phyloP scores from a whole-genome alignment of 2,113 vertebrate species.

The Narcine bancroftii region DNA sequence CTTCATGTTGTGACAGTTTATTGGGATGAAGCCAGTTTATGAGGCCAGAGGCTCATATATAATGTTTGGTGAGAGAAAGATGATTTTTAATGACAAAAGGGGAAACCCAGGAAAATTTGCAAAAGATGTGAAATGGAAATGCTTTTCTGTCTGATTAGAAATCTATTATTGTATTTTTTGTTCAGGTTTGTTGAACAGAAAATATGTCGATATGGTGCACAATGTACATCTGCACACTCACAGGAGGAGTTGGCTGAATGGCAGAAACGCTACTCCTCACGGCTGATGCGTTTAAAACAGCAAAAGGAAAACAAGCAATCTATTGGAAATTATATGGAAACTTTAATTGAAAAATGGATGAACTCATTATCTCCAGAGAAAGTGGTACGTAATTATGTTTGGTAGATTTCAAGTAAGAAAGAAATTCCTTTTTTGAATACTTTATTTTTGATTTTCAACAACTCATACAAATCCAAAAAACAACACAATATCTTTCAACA shows the following conservation, averaged over 20 bases:
- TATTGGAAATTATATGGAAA: slow-evolving; percentile 93
- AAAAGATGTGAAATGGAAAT: neutral
- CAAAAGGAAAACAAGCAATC: slow-evolving; percentile 92
- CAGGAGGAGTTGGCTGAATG: slow-evolving; percentile 95
- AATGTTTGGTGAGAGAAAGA: neutral
- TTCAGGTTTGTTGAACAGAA: slow-evolving; percentile 91
- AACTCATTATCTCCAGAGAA: slow-evolving; percentile 93
- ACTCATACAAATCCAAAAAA: too few species aligned
- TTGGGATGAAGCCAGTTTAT: neutral
- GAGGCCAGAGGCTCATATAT: neutral
- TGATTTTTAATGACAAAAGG: neutral
- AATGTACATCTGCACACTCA: slow-evolving; percentile 96
- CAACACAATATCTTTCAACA: too few species aligned
- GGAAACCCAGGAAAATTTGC: neutral
- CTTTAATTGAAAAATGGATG: slow-evolving; percentile 98
- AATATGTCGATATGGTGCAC: slow-evolving; percentile 90
- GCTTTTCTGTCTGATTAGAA: too few species aligned
- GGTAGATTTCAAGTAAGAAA: neutral
- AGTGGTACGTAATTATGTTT: slow-evolving; percentile 65
- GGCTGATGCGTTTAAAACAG: slow-evolving; percentile 87
- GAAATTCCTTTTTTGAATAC: too few species aligned
- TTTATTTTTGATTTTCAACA: too few species aligned
- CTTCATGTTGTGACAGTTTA: neutral
- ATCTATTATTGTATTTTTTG: neutral
- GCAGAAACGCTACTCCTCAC: slow-evolving; percentile 90